Percentiles rank a stretch among this genome's conserved stretches.
These are phyloP conservation scores for Pseudonaja textilis DNA, from an alignment of 2,113 vertebrate species.

Conservation along the genomic window DNA sequence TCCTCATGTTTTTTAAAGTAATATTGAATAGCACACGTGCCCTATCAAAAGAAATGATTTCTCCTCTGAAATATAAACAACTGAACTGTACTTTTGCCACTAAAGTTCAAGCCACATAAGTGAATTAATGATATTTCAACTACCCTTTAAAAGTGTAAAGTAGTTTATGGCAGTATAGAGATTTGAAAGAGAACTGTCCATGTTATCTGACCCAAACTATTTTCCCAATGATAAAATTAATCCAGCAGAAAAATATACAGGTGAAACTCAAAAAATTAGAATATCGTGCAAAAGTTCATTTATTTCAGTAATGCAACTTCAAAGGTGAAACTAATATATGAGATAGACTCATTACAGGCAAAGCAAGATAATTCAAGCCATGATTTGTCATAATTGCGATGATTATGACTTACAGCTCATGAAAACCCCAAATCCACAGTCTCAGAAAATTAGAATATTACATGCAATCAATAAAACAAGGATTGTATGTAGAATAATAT, in stretches of 20 bases:
- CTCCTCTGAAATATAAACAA: not conserved
- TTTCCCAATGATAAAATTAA: conserved; percentile 37
- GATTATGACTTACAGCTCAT: too few species aligned
- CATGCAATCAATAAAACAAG: too few species aligned
- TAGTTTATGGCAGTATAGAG: not conserved
- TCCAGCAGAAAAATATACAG: conserved; percentile 38
- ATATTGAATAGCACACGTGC: not conserved
- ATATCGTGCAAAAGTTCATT: too few species aligned
- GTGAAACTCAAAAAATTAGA: too few species aligned
- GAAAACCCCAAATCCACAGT: too few species aligned
- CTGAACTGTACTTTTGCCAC: not conserved
- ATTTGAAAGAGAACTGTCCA: conserved; percentile 22
- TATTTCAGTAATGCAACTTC: too few species aligned
- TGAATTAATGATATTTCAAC: not conserved
- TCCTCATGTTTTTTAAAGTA: not conserved
- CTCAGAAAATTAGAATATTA: too few species aligned
- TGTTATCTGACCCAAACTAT: not conserved
- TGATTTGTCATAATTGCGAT: too few species aligned
- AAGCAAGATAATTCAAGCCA: too few species aligned
- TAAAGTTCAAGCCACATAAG: not conserved
- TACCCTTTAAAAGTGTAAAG: not conserved
- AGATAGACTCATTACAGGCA: too few species aligned
- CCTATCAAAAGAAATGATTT: not conserved
- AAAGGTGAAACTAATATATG: too few species aligned
- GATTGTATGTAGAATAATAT: too few species aligned